A percentile compares a stretch with the other conserved stretches of the same genome.
Conservation (phyloP, 2,113 vertebrate genomes). For the Zeus faber region DNA sequence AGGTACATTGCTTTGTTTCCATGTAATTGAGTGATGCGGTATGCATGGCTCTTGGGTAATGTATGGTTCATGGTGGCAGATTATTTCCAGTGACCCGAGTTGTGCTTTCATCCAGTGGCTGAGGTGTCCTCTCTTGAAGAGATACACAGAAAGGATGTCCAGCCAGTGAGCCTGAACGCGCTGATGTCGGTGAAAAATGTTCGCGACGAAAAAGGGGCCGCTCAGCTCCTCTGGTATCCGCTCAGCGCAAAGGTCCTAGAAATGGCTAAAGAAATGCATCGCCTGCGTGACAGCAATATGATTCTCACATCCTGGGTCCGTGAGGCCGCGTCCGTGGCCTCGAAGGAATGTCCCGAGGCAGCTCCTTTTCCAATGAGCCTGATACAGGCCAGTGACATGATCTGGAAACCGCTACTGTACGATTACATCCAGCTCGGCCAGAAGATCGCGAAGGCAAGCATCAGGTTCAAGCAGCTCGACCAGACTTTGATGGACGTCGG, state of each 20-base stretch:
- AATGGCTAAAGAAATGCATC: constrained; percentile 63
- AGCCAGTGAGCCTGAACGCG: constrained; percentile 32
- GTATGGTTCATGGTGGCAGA: not conserved
- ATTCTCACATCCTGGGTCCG: constrained; percentile 61
- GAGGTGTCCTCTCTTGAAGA: constrained; percentile 56
- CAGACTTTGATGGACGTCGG: constrained; percentile 39
- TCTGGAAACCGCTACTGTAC: constrained; percentile 55
- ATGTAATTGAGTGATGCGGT: not conserved
- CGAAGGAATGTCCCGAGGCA: accelerated
- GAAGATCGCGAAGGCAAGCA: constrained; percentile 24
- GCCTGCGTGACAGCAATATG: constrained; percentile 58
- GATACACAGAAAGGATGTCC: constrained; percentile 47
- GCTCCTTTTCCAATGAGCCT: constrained; percentile 24
- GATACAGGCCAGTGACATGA: constrained; percentile 26
- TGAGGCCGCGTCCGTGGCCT: constrained; percentile 2
- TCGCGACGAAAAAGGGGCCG: constrained; percentile 19
- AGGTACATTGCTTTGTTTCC: constrained; percentile 38
- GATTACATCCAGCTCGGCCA: constrained; percentile 31
- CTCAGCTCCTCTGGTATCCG: constrained; percentile 43
- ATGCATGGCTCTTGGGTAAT: not conserved
- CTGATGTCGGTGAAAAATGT: constrained; percentile 53
- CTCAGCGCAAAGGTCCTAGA: constrained; percentile 22
- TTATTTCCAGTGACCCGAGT: not conserved
- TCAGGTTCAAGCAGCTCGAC: constrained; percentile 60
- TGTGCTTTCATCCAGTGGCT: constrained; percentile 45